Conservation (phyloP, 2,888 invertebrate genomes). For the Tipula unca region DNA sequence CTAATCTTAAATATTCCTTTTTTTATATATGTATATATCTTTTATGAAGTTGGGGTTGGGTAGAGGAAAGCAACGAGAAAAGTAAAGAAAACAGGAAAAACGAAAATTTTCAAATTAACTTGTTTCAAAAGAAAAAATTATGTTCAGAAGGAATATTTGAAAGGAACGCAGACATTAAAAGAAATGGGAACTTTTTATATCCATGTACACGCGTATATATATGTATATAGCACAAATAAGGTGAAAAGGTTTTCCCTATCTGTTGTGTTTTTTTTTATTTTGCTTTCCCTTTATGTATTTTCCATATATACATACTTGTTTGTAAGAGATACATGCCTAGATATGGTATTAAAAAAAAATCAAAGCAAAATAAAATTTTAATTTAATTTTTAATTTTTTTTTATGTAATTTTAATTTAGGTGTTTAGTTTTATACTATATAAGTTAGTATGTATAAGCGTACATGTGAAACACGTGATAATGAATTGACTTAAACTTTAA, state of each 20-base stretch:
- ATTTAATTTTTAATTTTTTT: not conserved
- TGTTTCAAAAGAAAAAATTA: not conserved
- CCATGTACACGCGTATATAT: not conserved
- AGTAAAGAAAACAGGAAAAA: not conserved
- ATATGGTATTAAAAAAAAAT: not conserved
- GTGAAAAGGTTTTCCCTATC: not conserved
- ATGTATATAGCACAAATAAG: not conserved
- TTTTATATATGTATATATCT: not conserved
- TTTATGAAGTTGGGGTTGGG: not conserved
- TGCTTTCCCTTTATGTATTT: not conserved
- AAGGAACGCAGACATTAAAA: not conserved
- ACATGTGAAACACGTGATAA: not conserved
- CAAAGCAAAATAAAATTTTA: not conserved
- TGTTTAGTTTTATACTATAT: not conserved
- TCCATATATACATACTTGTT: not conserved
- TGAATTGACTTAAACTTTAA: no score
- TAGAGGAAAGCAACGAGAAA: not conserved
- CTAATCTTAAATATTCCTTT: not conserved
- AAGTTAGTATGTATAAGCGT: not conserved
- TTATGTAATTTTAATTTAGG: not conserved
- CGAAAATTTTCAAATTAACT: slow-evolving; percentile 8
- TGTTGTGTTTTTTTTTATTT: not conserved
- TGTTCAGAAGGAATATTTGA: not conserved
- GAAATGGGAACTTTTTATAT: not conserved
- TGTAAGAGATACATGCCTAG: not conserved